phyloP scores from a whole-genome alignment of 35 echinoderm and acorn worm genomes.

The Ptychodera flava region DNA sequence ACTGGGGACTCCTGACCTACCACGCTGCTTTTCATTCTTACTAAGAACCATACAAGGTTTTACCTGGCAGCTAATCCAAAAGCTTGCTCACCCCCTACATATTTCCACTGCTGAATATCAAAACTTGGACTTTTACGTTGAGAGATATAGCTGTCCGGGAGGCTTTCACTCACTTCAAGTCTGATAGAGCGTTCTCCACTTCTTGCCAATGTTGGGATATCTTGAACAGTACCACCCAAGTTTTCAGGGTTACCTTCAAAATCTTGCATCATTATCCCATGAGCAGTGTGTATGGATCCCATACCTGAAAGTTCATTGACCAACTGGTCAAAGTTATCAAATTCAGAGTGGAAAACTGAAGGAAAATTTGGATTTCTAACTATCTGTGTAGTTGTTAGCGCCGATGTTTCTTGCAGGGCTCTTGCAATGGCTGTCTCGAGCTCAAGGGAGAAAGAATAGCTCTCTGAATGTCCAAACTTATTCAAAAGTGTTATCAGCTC shows the following conservation, averaged over 20 bases:
- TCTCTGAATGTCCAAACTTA: too few species aligned
- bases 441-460: too few species aligned
- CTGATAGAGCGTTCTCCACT: not conserved
- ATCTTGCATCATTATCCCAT: slow-evolving; percentile 71
- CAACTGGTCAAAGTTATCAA: slow-evolving; percentile 55
- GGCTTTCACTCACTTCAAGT: not conserved
- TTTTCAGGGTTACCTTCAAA: not conserved
- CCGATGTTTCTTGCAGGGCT: too few species aligned
- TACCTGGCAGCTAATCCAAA: not conserved
- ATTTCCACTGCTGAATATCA: too few species aligned
- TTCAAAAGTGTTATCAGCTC: too few species aligned
- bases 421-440: too few species aligned
- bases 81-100: not conserved
- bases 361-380: slow-evolving; percentile 23
- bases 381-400: too few species aligned
- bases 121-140: too few species aligned
- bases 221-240: not conserved
- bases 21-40: not conserved
- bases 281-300: slow-evolving; percentile 39
- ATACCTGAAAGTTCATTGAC: not conserved
- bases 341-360: slow-evolving; percentile 54
- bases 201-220: not conserved
- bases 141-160: too few species aligned
- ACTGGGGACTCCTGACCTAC: not conserved
- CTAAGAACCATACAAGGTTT: slow-evolving; percentile 1